phyloP scores from a whole-genome alignment of 2,113 vertebrate species.

The Henicopernis longicauda region DNA sequence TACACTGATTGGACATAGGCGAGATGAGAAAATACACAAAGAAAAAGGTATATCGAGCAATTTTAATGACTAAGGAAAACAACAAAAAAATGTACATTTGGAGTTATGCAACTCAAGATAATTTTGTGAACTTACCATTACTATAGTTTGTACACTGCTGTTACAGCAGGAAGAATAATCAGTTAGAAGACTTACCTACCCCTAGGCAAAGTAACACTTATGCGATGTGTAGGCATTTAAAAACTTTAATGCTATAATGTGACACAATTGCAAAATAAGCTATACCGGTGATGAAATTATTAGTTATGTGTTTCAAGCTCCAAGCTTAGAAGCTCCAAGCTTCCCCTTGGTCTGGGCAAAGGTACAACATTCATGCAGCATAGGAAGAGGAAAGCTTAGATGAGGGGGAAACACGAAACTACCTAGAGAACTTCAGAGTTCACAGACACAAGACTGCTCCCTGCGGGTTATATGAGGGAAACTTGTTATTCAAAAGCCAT shows the following conservation, averaged over 20 bases:
- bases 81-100: background rate
- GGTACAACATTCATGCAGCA: background rate
- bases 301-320: background rate
- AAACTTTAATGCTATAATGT: background rate
- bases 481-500: background rate
- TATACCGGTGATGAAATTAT: background rate
- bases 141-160: background rate
- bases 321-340: background rate
- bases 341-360: background rate
- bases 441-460: background rate
- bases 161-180: background rate
- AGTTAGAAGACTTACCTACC: background rate
- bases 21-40: background rate
- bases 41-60: background rate
- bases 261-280: background rate
- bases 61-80: background rate
- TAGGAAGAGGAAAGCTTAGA: background rate
- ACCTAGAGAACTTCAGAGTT: background rate
- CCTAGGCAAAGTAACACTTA: background rate
- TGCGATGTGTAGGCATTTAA: background rate
- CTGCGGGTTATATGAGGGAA: background rate
- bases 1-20: background rate
- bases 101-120: background rate
- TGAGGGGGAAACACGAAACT: background rate
- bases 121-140: background rate